Percentiles rank a stretch among this genome's conserved stretches.
Conservation (phyloP, 2,797 vertebrate species). For the Yasuhikotakia modesta region DNA sequence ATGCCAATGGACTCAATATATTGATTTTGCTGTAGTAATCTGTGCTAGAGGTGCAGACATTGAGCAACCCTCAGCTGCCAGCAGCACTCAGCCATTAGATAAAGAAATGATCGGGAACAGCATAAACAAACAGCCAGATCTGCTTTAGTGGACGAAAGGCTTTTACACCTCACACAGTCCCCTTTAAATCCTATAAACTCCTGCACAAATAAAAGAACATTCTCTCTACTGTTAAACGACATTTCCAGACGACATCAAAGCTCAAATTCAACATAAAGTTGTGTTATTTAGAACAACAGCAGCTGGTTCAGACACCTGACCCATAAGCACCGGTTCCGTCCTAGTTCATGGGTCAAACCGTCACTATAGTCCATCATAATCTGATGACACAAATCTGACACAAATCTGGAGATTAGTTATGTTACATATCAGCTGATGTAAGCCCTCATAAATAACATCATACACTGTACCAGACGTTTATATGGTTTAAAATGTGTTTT, state of each 20-base stretch:
- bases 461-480: not conserved
- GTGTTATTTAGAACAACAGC: not conserved
- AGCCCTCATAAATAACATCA: not conserved
- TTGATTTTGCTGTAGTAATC: slow-evolving; percentile 19
- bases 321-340: not conserved
- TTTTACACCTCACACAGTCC: not conserved
- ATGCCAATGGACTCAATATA: slow-evolving; percentile 40
- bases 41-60: not conserved
- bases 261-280: not conserved
- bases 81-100: not conserved
- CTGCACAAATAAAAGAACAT: not conserved
- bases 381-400: slow-evolving; percentile 9
- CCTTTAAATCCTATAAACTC: too few species aligned
- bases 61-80: slow-evolving; percentile 8
- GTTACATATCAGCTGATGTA: not conserved
- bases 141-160: not conserved
- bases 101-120: not conserved
- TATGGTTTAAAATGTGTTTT: not conserved
- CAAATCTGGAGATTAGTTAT: slow-evolving; percentile 25
- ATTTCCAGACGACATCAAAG: not conserved
- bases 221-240: not conserved
- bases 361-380: slow-evolving; percentile 4
- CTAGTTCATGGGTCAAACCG: slow-evolving; percentile 10
- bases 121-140: not conserved
- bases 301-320: not conserved